Base-by-base conservation (phyloP, 2,797 vertebrate species). In the Nyctibius grandis region DNA sequence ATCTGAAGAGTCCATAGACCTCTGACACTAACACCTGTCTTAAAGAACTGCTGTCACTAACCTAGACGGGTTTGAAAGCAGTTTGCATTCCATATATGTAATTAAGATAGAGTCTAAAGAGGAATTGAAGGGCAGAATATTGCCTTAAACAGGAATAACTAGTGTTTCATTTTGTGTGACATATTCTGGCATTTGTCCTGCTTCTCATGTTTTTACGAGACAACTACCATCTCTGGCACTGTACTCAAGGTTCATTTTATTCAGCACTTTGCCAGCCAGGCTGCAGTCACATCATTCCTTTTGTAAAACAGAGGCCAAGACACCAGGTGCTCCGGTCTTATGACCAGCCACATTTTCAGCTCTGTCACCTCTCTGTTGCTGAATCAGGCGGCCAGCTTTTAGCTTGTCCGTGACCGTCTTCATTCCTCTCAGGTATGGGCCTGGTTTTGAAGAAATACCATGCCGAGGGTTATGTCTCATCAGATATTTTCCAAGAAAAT, bases 401-500 rank as follows among this genome's bases (percentile, higher is more conserved):
- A 98, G 94, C 44, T 98, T 85, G 65, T 98, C 96, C 0, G 91
- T 74, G 28, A 98, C 96, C 29, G 91, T 80, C 76, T 93, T 95
- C 96, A 98, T 89, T 61, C 97, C 97, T n/a, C 94, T 96, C 82
- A 96, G 54, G 89, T 98, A 98, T 0, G 97, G 96, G 88, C 96
- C 72, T n/a, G 96, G 82, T 33, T 90, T 70, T 64, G 93, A 47
- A 44, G 88, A 60, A 85, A 68, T 56, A 28, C 81, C 67, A 29
- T 93, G 94, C n/a, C 48, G 64, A 82, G 98, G 97, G 76, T 98
- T 98, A 42, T 97, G 95, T 85, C 98, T 98, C 98, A 98, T 98
- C 96, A 98, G 96, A 70, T 98, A 98, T 78, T 99, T 98, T 89
- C 98, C 99, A 96, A 99, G 97, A 97, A 98, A 98, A 98, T 94